Evolutionary conservation across 2,888 invertebrate genomes (phyloP).

Genomic region (Apamea epomidion): DNA sequence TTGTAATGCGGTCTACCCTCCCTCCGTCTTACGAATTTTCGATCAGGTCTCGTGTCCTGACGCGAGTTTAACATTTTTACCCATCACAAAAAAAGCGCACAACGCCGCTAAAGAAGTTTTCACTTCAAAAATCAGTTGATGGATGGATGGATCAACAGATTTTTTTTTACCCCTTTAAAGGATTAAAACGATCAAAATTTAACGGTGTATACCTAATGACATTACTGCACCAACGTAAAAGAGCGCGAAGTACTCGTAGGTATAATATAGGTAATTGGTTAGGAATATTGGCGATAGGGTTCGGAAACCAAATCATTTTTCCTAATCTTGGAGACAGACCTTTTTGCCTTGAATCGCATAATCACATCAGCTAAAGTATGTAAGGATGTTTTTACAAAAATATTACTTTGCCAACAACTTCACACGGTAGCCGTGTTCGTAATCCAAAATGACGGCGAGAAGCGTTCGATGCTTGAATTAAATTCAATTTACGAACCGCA

Average conservation of each 20-base stretch:
- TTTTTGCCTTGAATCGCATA: constrained; percentile 4
- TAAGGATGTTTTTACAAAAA: constrained; percentile 32
- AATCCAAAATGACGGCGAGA: constrained; percentile 42
- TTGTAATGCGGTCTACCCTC: too few species aligned
- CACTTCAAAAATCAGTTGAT: too few species aligned
- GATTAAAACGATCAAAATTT: too few species aligned
- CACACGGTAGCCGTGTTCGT: constrained; percentile 41
- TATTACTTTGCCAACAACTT: constrained; percentile 21
- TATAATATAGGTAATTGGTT: background rate
- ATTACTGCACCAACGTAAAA: background rate
- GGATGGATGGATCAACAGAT: too few species aligned
- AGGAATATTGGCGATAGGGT: background rate
- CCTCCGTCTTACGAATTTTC: too few species aligned
- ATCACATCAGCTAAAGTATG: background rate
- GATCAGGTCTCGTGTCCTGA: too few species aligned
- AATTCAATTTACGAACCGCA: constrained; percentile 58
- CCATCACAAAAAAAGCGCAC: too few species aligned
- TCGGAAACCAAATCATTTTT: background rate
- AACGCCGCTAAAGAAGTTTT: too few species aligned
- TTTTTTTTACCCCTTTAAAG: too few species aligned
- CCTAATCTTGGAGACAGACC: background rate
- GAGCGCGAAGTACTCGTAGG: too few species aligned
- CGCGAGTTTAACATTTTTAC: too few species aligned
- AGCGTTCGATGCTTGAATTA: constrained; percentile 50
- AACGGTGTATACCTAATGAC: too few species aligned